These are phyloP conservation scores for Chloroclystis v-ata DNA, from an alignment of 2,888 invertebrate species.

Conservation along the genomic window DNA sequence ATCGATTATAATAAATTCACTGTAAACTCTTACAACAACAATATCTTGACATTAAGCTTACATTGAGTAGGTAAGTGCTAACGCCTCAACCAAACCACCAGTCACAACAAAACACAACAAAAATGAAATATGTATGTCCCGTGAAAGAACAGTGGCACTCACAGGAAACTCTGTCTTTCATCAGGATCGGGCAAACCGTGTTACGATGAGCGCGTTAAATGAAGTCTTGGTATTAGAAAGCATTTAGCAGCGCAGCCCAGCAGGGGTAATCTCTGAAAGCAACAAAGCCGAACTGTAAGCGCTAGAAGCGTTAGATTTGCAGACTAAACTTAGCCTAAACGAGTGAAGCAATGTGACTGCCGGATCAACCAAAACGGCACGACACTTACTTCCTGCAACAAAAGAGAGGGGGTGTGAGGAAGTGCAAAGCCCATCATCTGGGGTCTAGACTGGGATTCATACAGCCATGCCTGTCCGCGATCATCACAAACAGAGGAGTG, in stretches of 20 bases:
- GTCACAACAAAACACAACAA: constrained; percentile 30
- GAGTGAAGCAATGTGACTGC: constrained; percentile 70
- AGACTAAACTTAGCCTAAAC: constrained; percentile 66
- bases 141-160: constrained; percentile 50
- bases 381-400: constrained; percentile 80
- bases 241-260: constrained; percentile 47
- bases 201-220: constrained; percentile 39
- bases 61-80: constrained; percentile 50
- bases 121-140: constrained; percentile 29
- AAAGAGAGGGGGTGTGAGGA: constrained; percentile 73
- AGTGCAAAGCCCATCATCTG: constrained; percentile 65
- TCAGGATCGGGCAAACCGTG: constrained; percentile 29
- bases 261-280: constrained; percentile 53
- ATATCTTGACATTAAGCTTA: constrained; percentile 43
- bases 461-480: constrained; percentile 52
- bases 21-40: constrained; percentile 28
- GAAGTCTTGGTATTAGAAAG: constrained; percentile 49
- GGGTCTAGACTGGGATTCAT: constrained; percentile 49
- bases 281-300: constrained; percentile 61
- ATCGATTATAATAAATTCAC: constrained; percentile 49
- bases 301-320: constrained; percentile 65
- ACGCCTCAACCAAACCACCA: constrained; percentile 21
- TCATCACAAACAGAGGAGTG: constrained; percentile 36
- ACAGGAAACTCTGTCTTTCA: constrained; percentile 44
- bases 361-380: constrained; percentile 73